Percentiles rank a stretch among this genome's conserved stretches.
phyloP scores from a whole-genome alignment of 2,797 vertebrate species.

The Tapirus indicus region DNA sequence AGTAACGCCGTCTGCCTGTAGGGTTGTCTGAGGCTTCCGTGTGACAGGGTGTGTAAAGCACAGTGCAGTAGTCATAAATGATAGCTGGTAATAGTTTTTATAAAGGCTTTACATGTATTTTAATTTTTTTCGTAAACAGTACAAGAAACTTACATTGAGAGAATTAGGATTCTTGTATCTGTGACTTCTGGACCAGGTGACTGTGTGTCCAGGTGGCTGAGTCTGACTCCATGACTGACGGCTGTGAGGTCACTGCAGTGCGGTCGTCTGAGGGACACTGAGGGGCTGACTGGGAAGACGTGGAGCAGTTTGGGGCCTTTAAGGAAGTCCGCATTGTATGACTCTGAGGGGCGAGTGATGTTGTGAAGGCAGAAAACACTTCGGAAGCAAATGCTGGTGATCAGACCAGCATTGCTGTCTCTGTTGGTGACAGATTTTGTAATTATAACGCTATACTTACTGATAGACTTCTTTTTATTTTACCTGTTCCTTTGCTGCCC shows the following conservation, averaged over 20 bases:
- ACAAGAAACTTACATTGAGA: neutral
- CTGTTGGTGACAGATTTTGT: neutral
- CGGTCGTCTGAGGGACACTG: rapidly evolving
- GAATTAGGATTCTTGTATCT: neutral
- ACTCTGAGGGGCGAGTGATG: neutral
- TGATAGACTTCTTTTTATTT: neutral
- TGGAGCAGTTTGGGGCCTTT: neutral
- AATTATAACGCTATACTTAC: neutral
- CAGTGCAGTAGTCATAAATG: neutral
- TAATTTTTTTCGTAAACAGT: neutral
- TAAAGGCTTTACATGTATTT: neutral
- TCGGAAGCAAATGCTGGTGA: neutral
- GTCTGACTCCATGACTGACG: neutral
- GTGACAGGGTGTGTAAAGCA: no score
- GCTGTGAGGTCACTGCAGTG: neutral
- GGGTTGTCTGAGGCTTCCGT: neutral
- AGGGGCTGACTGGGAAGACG: neutral
- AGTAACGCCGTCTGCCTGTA: neutral
- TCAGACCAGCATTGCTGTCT: neutral
- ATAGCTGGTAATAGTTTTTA: neutral
- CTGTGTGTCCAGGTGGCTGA: neutral
- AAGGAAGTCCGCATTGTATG: neutral
- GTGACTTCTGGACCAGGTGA: neutral
- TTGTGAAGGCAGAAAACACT: neutral
- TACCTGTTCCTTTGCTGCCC: neutral